Evolutionary conservation across 1,140 invertebrate species (phyloP), one percentile per base, ranked within the genome.

Genomic region (Heliconius congener): DNA sequence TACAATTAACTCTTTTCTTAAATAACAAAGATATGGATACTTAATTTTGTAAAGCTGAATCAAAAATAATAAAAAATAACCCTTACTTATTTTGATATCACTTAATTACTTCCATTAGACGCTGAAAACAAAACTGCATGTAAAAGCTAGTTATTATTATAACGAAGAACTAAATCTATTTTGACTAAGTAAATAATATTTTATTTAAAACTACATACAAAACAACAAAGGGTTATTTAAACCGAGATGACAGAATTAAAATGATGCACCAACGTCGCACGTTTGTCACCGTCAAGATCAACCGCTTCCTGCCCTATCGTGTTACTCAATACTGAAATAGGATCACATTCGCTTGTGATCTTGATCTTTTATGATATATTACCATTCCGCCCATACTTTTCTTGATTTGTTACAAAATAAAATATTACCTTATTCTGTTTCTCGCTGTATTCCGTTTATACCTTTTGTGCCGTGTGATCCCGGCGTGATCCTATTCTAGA

Each of bases 201-300:
- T 30, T 30, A 30, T 30, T 11, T 23, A 23, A 42, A 72, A 72
- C 71, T 37, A 39, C 6, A 42, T 4, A 66, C 27, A 50, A 4
- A 78, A 81, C 74, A 78, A 80, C 79, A 79, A 81, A 81, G 79
- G 75, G 77, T 83, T 83, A 78, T 81, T 81, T 71, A 73, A 75
- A 74, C 76, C 71, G n/a, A 46, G 79, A 52, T 57, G 77, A 80
- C 77, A 80, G 80, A 83, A 75, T 81, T 81, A 81, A 81, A 79
- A 55, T 76, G 73, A 71, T 77, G 60, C 72, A 78, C 73, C 79
- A 74, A 23, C 73, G 77, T 76, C 73, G 73, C 52, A 77, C 75
- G 82, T 77, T 80, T 81, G 80, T 81, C 82, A 74, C 76, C 76
- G 76, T 72, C 79, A 77, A 81, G 82, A 83, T 83, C 75, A 83